Conservation (phyloP, 1,140 invertebrate genomes). For the Aradophagus sp. region DNA sequence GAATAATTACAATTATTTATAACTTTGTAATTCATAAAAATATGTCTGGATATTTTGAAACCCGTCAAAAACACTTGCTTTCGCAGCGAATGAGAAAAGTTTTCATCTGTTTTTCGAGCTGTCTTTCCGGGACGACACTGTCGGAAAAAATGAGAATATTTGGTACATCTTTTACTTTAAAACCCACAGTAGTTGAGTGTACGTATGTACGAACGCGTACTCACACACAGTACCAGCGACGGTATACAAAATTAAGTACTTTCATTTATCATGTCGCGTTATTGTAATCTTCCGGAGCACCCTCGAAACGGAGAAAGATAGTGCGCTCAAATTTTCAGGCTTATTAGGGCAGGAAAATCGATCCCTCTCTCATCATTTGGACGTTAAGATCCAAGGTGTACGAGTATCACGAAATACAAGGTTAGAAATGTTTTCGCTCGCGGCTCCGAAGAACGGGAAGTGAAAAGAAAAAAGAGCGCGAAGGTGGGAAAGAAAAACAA, state of each 20-base stretch:
- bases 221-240: neutral
- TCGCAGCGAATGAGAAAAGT: no score
- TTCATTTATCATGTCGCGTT: constrained; percentile 21
- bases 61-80: no score
- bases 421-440: constrained; percentile 18
- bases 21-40: no score
- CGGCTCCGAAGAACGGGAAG: no score
- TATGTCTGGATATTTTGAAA: no score
- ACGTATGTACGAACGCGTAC: neutral
- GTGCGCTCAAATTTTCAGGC: constrained; percentile 13
- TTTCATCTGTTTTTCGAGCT: no score
- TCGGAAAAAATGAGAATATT: no score
- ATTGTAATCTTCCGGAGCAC: constrained; percentile 20
- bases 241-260: constrained; percentile 8
- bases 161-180: no score
- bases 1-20: no score
- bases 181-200: neutral
- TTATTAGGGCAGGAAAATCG: constrained; percentile 38
- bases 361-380: constrained; percentile 33
- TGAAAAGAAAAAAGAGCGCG: no score
- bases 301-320: constrained; percentile 14
- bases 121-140: no score
- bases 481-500: no score
- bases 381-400: constrained; percentile 11
- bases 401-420: constrained; percentile 22